Evolutionary conservation across 2,797 vertebrate species (phyloP), one percentile per base, ranked within the genome.

Genomic region (Sardinella longiceps): DNA sequence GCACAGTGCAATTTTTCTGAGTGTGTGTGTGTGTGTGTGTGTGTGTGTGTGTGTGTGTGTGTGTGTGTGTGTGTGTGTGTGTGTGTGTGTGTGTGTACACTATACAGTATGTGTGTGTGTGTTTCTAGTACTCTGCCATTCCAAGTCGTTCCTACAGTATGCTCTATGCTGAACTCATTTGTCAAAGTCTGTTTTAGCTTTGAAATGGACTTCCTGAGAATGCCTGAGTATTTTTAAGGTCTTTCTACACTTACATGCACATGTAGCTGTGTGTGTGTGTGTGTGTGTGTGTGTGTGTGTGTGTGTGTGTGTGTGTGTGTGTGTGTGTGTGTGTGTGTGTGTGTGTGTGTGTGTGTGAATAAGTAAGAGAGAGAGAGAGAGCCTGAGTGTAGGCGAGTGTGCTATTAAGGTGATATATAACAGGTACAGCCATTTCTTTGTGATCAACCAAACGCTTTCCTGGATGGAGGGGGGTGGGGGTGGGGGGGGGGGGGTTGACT

Each of bases 391-490:
- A 66, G 66, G 66, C 12, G 30, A 30, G 66, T 9, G 66, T 74
- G 30, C 66, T 14, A 74, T 74, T 74, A 74, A 37, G 66, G 15
- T 74, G 66, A 74, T 74, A 74, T 74, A 74, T 18, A 66, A 66
- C 66, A 74, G 66, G 66, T 15, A 33, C 66, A 37, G 66, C 66
- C 66, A 37, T 37, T 74, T 37, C 66, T 37, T 74, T 74, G 66
- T 74, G 66, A 74, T 74, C 66, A 74, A 74, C 66, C 66, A 74
- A 74, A 33, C 25, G 66, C 66, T 74, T 74, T 74, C 30, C 66
- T 37, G 30, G 66, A 33, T 10, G 30, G 30, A 74, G 43, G 11
- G 33, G 33, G 30, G 66, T 37, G n/a, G 30, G 30, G 37, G 43
- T 2, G 33, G 33, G 30, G 66, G 37, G 30, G 30, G 37, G 43